These are phyloP conservation scores for Phalacrocorax brasilianus DNA, from an alignment of 2,113 vertebrate genomes.

Conservation along the genomic window DNA sequence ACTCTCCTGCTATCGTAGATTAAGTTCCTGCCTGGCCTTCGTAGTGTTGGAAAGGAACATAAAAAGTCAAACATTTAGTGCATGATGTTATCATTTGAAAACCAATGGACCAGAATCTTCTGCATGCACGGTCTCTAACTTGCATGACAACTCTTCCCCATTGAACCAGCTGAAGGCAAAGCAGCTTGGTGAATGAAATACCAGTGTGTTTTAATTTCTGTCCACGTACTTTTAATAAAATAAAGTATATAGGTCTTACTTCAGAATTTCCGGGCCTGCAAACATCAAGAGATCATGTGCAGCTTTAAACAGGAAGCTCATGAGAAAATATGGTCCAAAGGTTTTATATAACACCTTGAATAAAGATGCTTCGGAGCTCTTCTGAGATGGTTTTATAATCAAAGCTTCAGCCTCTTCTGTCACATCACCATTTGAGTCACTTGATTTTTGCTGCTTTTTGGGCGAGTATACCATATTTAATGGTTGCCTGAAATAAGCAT, in stretches of 20 bases:
- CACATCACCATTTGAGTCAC: constrained; percentile 49
- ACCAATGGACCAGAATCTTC: not conserved
- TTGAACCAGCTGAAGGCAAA: not conserved
- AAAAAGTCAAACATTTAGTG: not conserved
- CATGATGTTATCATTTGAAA: not conserved
- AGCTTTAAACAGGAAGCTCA: constrained; percentile 92
- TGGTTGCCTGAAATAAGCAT: constrained; percentile 54
- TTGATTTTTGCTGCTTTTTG: constrained; percentile 60
- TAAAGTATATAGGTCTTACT: constrained; percentile 71
- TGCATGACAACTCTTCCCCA: not conserved
- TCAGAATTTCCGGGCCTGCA: constrained; percentile 86
- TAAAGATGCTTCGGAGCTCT: constrained; percentile 82
- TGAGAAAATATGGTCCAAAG: constrained; percentile 94
- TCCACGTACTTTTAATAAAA: not conserved
- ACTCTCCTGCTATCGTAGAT: not conserved
- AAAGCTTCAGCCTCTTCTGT: constrained; percentile 88
- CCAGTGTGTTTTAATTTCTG: not conserved
- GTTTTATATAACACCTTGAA: constrained; percentile 88
- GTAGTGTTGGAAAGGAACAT: not conserved
- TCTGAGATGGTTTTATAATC: constrained; percentile 76
- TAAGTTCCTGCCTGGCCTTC: not conserved
- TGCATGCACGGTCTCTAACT: not conserved
- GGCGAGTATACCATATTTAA: constrained; percentile 74
- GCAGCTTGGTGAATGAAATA: not conserved
- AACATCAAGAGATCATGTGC: constrained; percentile 95